Conservation (phyloP, 1,140 invertebrate species). For the Drosophila melanica region DNA sequence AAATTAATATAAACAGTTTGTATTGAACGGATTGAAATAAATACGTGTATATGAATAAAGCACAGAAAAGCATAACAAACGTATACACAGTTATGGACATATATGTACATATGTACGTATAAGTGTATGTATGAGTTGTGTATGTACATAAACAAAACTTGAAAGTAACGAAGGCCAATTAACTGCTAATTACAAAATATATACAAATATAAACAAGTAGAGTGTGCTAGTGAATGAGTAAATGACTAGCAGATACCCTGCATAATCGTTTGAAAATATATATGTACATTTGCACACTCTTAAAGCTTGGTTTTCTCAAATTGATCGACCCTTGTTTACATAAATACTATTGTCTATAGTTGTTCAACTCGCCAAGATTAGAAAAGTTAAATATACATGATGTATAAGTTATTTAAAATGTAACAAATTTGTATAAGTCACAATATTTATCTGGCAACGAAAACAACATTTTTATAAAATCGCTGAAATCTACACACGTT, state of each 20-base stretch:
- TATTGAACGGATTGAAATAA: conserved; percentile 23
- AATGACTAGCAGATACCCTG: background rate
- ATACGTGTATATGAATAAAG: conserved; percentile 3
- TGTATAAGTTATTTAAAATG: too few species aligned
- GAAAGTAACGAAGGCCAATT: conserved; percentile 64
- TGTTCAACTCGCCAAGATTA: too few species aligned
- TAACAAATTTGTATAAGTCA: too few species aligned
- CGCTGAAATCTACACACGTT: too few species aligned
- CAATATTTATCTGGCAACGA: too few species aligned
- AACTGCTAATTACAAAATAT: conserved; percentile 51
- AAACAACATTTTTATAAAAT: too few species aligned
- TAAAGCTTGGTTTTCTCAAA: too few species aligned
- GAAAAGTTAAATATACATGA: too few species aligned
- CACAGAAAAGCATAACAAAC: conserved; percentile 27
- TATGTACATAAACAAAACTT: conserved; percentile 53
- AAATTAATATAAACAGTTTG: conserved; percentile 20
- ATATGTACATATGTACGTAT: background rate
- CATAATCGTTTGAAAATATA: too few species aligned
- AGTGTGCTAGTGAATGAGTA: background rate
- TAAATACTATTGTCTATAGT: too few species aligned
- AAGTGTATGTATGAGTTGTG: conserved; percentile 12
- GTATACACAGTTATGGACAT: conserved; percentile 24
- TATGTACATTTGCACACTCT: too few species aligned
- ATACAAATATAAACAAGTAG: conserved; percentile 25
- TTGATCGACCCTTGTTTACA: too few species aligned